Percentiles rank a stretch among this genome's conserved stretches.
Evolutionary conservation across 2,113 vertebrate genomes (phyloP).

Genomic region (Psilopsiagon aymara): DNA sequence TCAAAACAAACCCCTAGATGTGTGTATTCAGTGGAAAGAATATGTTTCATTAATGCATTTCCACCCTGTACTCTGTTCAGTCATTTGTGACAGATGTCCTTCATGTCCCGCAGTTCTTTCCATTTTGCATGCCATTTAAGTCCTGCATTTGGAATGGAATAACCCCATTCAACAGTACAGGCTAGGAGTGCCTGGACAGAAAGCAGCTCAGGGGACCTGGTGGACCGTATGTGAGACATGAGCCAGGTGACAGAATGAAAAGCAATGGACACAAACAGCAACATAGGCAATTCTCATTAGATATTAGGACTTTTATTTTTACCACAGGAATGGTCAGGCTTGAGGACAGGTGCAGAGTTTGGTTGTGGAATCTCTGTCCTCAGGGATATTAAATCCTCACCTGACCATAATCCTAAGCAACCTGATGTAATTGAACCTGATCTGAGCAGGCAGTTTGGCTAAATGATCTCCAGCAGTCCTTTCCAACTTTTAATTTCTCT

Average conservation of each 20-base stretch:
- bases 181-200: background rate
- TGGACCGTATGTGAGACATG: background rate
- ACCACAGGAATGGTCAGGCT: background rate
- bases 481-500: background rate
- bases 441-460: background rate
- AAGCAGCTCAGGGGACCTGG: background rate
- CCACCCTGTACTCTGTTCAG: background rate
- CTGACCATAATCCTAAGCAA: background rate
- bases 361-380: background rate
- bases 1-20: background rate
- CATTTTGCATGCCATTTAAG: background rate
- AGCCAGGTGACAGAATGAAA: background rate
- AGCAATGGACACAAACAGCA: background rate
- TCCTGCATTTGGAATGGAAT: background rate
- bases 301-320: background rate
- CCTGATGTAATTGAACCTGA: background rate
- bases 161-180: background rate
- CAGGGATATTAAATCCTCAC: background rate
- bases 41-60: background rate
- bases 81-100: background rate
- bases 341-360: background rate
- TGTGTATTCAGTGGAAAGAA: background rate
- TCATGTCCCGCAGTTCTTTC: background rate
- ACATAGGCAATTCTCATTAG: background rate
- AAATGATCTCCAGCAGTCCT: background rate